phyloP scores from a whole-genome alignment of 2,113 vertebrate species.

The Oryzias javanicus region DNA sequence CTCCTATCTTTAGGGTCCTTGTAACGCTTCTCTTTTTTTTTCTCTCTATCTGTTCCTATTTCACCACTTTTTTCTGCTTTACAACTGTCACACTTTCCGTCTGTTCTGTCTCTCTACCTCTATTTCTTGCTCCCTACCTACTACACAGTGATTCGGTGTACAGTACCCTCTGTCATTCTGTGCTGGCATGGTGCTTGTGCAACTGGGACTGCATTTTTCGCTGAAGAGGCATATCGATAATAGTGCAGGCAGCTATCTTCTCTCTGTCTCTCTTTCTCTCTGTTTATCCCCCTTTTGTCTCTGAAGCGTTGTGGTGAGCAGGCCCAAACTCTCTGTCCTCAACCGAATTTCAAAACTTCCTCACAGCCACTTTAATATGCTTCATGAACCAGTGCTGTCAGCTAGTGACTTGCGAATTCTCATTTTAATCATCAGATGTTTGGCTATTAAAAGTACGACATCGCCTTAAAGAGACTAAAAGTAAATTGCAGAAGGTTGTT shows the following conservation, averaged over 20 bases:
- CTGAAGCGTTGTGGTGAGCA: constrained; percentile 64
- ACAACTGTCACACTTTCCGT: constrained; percentile 84
- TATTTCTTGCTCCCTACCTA: constrained; percentile 91
- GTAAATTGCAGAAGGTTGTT: no score
- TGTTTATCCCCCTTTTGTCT: constrained; percentile 42
- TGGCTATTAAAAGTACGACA: no score
- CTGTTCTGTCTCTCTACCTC: constrained; percentile 79
- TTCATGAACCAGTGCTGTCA: constrained; percentile 1
- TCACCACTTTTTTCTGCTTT: constrained; percentile 81
- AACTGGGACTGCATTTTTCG: constrained; percentile 96
- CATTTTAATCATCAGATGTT: no score
- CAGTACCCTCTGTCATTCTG: constrained; percentile 98
- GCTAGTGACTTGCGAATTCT: no score
- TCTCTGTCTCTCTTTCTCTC: constrained; percentile 49
- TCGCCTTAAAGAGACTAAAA: no score
- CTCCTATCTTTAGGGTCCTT: constrained; percentile 84
- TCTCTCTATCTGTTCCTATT: constrained; percentile 83
- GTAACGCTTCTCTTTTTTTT: constrained; percentile 87
- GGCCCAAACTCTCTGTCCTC: constrained; percentile 51
- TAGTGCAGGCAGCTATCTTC: constrained; percentile 91
- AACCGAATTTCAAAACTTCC: constrained; percentile 24
- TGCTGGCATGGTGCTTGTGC: constrained; percentile 99
- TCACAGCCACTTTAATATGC: constrained; percentile 3
- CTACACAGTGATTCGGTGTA: constrained; percentile 98
- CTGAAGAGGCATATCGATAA: constrained; percentile 95